Evolutionary conservation across 2,888 invertebrate species (phyloP), one percentile per base, ranked within the genome.

Genomic region (Drosophila percnosoma): DNA sequence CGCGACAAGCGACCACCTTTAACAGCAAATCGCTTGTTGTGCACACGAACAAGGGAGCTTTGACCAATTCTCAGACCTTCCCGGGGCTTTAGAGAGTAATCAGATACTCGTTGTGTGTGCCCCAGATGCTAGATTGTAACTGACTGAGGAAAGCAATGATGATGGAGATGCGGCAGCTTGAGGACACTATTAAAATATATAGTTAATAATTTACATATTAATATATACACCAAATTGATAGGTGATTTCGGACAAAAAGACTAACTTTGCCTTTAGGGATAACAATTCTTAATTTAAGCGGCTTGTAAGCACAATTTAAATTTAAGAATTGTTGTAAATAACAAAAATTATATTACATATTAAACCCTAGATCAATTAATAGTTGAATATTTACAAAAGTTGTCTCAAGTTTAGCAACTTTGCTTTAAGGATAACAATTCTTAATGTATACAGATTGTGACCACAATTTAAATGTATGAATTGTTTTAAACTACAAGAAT

Each of bases 11-110:
- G 80, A 81, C 68, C 85, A 76, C 81, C 77, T 83, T 76, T 80
- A 15, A 57, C 61, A 52, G 55, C 61, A 48, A 45, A 21, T 62
- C 60, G 65, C 62, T 63, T 70, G 78, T 78, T 78, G 78, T 77
- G 29, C 71, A 67, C 49, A 27, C 55, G 59, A 78, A 75, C 72
- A 62, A 48, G 59, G 79, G 83, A 71, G 90, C 87, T 90, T 88
- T 82, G 92, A 91, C 92, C 93, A 90, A 91, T 77, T 93, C 93
- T 93, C 93, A 93, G 93, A 93, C 93, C 93, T 93, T 93, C 93
- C 93, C 93, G 93, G 90, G 93, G 93, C 93, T 71, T 80, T 61
- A 2, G 18, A 93, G 93, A 93, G 93, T 91, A 93, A 93, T 92
- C 72, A 82, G 76, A 92, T 93, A 92, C 93, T 92, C 93, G 93